Evolutionary conservation across 2,888 invertebrate species (phyloP), one percentile per base, ranked within the genome.

Genomic region (Drosophila ochracea): DNA sequence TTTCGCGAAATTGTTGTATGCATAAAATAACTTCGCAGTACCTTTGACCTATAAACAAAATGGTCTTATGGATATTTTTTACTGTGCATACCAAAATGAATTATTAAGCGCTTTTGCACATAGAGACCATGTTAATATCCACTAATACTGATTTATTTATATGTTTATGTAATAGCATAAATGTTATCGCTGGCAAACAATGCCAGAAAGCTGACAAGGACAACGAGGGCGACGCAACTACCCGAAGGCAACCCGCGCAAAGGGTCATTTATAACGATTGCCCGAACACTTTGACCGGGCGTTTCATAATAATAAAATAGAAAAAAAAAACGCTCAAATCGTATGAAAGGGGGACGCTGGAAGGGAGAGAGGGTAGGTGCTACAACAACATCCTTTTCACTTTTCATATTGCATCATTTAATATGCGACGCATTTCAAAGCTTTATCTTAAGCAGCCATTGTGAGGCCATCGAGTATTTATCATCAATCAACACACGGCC

Each of bases 201-300:
- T 74, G 74, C 73, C 68, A 68, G 35, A 69, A 73, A 68, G 68
- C 68, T 69, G 68, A 67, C 63, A 57, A 69, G 65, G 60, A 68
- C 72, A 70, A 47, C 66, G 47, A 64, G 63, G 55, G 62, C 50
- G 54, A 62, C 30, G 58, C 50, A 84, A 74, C 78, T 74, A 68
- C 62, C 50, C 66, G 52, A 71, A 68, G 58, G 55, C 63, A 63
- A 43, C 71, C 68, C 71, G 63, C 62, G 68, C 83, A 77, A 87
- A 84, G 75, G 91, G 91, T 90, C 91, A 88, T 88, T 88, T 88
- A 88, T 91, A 91, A 88, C 78, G 91, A 88, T 81, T 74, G 64
- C 50, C 71, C 59, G 53, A 55, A 59, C 63, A 57, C 65, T 62
- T 49, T 69, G 63, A 41, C 52, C 41, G 67, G 50, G 71, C 76